Evolutionary conservation across 2,113 vertebrate genomes (phyloP).

Genomic region (Ia io): DNA sequence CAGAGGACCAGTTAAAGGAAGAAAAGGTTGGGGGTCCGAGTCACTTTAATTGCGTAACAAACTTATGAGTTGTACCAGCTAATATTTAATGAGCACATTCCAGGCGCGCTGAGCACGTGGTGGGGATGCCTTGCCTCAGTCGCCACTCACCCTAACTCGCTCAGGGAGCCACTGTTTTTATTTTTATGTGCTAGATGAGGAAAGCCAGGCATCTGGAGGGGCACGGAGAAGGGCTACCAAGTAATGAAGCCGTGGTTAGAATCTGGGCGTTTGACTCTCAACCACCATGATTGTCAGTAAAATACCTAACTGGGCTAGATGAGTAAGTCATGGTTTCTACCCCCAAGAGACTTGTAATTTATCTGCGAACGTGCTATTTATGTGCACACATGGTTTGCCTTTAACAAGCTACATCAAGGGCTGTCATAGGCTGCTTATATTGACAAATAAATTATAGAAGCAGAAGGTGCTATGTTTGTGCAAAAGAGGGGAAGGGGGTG

Average conservation of each 20-base stretch:
- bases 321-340: background rate
- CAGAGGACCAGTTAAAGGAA: background rate
- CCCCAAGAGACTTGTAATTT: background rate
- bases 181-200: background rate
- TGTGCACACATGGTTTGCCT: background rate
- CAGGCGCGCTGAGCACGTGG: rapidly evolving
- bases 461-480: background rate
- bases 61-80: background rate
- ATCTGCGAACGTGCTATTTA: background rate
- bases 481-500: background rate
- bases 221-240: background rate
- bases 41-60: background rate
- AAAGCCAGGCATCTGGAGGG: background rate
- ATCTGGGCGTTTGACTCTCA: background rate
- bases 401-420: background rate
- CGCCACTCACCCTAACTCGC: too few species aligned
- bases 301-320: background rate
- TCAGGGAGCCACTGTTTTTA: background rate
- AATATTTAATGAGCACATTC: background rate
- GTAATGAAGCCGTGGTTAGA: background rate
- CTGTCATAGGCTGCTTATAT: background rate
- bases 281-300: background rate
- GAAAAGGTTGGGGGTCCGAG: background rate
- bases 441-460: background rate
- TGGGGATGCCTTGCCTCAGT: background rate